phyloP scores from a whole-genome alignment of 2,113 vertebrate species.

The Chelonoidis abingdonii region DNA sequence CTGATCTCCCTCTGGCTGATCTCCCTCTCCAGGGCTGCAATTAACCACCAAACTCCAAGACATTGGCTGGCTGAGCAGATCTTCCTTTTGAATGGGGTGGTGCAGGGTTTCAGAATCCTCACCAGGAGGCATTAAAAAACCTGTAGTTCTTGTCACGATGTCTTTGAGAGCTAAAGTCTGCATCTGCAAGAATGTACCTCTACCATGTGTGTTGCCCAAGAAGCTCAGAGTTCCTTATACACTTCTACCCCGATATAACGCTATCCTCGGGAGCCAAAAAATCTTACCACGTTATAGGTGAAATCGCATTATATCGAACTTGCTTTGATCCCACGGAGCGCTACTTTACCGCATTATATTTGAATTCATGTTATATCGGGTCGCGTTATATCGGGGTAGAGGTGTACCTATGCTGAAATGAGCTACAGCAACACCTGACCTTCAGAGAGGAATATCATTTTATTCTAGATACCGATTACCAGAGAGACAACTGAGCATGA shows the following conservation, averaged over 20 bases:
- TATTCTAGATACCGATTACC: not conserved
- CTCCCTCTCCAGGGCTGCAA: not conserved
- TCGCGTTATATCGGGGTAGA: no score
- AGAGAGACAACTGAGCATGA: not conserved
- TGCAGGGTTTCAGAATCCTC: not conserved
- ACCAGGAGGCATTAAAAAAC: not conserved
- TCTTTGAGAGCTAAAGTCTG: not conserved
- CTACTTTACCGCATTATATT: no score
- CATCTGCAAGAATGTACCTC: not conserved
- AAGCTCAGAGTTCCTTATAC: not conserved
- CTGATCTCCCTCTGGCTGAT: not conserved
- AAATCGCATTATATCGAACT: no score
- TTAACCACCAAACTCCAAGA: not conserved
- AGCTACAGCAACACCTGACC: not conserved
- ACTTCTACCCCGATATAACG: no score
- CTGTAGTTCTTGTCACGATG: not conserved
- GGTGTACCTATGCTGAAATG: not conserved
- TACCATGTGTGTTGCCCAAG: not conserved
- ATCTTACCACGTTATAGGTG: no score
- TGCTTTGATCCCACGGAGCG: no score
- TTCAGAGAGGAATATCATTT: not conserved
- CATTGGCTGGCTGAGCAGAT: not conserved
- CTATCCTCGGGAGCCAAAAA: no score
- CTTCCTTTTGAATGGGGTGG: rapidly evolving
- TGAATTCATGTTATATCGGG: no score